Base-by-base conservation (phyloP, 2,113 vertebrate genomes). In the human (Homo sapiens) region DNA sequence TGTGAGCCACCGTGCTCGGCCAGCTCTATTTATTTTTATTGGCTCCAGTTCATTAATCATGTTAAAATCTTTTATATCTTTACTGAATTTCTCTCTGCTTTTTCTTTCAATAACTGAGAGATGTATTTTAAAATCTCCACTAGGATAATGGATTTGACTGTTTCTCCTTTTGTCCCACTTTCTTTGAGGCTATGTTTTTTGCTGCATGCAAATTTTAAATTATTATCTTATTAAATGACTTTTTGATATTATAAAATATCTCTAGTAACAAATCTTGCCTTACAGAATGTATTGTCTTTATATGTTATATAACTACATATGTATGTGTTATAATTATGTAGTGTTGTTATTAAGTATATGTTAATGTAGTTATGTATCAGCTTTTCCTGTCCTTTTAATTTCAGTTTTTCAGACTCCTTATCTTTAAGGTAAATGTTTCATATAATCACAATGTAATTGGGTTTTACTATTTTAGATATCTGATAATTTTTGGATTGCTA, bases 81-180 rank as follows among this genome's bases (percentile, higher is more conserved):
- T 45, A 35, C 59, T 75, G 57, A 89, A n/a, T 23, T 52, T 59
- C 72, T 48, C 35, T 30, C 57, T 82, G 30, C 38, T 68, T 64
- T 92, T 80, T 52, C 75, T 88, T 92, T 35, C 17, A 61, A 6
- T 50, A 70, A 92, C 27, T 78, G n/a, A 79, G 17, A 76, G 86
- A 59, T 38, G 1, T 35, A 75, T 20, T 9, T 38, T 83, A 88
- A 68, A 88, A n/a, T 83, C 57, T 48, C 16, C 1, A n/a, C 38
- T 23, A 18, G 30, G 23, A 79, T 78, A 13, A 43, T 32, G 57
- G 18, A 66, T 75, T 86, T 32, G 4, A 23, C 25, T 10, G 27
- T 81, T 57, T 81, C 48, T 92, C 48, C 50, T 50, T 72, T 88
- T 48, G 32, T 87, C 48, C 75, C 30, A 27, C 25, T 30, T 78